A percentile compares a stretch with the other conserved stretches of the same genome.
Evolutionary conservation across 2,888 invertebrate species (phyloP).

Genomic region (Athrips mouffetella): DNA sequence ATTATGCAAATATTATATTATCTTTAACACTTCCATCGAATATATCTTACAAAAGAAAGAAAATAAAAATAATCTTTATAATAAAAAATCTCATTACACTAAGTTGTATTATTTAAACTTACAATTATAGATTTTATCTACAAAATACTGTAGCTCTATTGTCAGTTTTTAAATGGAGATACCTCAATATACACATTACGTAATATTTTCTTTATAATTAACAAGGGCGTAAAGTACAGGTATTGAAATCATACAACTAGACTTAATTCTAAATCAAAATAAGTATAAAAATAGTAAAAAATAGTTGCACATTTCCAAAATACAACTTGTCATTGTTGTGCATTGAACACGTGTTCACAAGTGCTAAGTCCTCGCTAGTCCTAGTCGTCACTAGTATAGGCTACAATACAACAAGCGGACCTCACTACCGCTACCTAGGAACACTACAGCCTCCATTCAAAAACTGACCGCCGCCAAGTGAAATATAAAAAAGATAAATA

Average conservation of each 20-base stretch:
- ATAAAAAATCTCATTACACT: conserved; percentile 77
- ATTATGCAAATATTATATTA: conserved; percentile 82
- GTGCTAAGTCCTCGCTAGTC: conserved; percentile 20
- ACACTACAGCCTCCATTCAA: conserved; percentile 54
- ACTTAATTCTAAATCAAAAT: conserved; percentile 77
- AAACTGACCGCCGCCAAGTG: conserved; percentile 71
- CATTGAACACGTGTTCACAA: conserved; percentile 37
- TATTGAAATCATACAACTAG: conserved; percentile 74
- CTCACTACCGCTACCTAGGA: conserved; percentile 35
- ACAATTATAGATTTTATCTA: conserved; percentile 77
- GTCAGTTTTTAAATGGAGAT: conserved; percentile 72
- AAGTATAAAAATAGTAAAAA: conserved; percentile 79
- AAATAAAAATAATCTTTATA: conserved; percentile 75
- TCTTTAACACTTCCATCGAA: conserved; percentile 79
- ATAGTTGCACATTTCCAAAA: conserved; percentile 70
- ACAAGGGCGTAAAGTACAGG: conserved; percentile 69
- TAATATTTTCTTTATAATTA: conserved; percentile 65
- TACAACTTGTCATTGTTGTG: conserved; percentile 69
- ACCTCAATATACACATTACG: conserved; percentile 54
- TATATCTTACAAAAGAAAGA: conserved; percentile 78
- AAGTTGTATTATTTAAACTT: conserved; percentile 74
- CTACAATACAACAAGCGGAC: too few relatives aligned
- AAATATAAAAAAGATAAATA: conserved; percentile 78
- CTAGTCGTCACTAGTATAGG: too few relatives aligned
- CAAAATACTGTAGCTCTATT: conserved; percentile 74